Evolutionary conservation across 2,888 invertebrate species (phyloP).

Genomic region (Calameuta filiformis): DNA sequence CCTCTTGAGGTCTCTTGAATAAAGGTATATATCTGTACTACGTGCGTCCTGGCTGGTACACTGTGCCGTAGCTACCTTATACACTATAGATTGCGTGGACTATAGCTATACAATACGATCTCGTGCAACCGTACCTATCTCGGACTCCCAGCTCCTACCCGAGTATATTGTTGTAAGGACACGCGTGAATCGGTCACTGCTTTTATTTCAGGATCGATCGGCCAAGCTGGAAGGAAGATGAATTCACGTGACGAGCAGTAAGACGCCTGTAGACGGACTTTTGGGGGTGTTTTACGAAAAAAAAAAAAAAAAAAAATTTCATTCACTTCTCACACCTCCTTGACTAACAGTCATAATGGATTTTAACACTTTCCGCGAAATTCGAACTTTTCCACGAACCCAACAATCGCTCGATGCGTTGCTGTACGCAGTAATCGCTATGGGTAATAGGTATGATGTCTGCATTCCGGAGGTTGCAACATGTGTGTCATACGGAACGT

Average conservation of each 20-base stretch:
- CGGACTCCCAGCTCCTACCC: neutral
- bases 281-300: neutral
- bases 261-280: neutral
- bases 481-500: conserved; percentile 65
- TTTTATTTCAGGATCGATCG: neutral
- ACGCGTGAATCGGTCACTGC: neutral
- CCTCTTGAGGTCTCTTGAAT: neutral
- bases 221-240: neutral
- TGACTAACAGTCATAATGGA: neutral
- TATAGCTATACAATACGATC: neutral
- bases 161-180: neutral
- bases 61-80: neutral
- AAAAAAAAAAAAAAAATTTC: neutral
- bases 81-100: neutral
- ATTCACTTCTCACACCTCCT: neutral
- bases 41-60: neutral
- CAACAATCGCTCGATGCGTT: neutral
- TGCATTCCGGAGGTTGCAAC: conserved; percentile 60
- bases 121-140: neutral
- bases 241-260: neutral
- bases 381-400: neutral
- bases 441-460: conserved; percentile 41
- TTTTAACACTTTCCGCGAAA: neutral
- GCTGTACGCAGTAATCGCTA: conserved; percentile 16
- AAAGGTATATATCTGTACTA: neutral